These are phyloP conservation scores for Cheirogaleus major DNA, from an alignment of 2,797 vertebrate species.

Conservation along the genomic window DNA sequence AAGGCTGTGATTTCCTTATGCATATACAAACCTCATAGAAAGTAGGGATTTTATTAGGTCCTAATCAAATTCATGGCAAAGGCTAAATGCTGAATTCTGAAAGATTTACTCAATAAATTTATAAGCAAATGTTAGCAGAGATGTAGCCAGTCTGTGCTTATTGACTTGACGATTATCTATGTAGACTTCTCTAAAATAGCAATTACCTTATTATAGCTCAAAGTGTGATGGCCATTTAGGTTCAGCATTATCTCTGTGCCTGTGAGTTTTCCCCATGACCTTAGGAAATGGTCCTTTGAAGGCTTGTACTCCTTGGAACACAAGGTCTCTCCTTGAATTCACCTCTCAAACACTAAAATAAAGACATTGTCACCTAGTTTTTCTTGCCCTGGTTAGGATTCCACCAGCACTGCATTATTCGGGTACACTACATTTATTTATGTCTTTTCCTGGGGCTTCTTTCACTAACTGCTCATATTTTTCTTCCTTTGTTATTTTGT, in stretches of 20 bases:
- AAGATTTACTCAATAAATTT: slow-evolving; percentile 25
- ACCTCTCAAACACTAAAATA: slow-evolving; percentile 56
- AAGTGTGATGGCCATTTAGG: slow-evolving; percentile 26
- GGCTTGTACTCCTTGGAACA: slow-evolving; percentile 41
- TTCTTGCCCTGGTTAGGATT: not conserved
- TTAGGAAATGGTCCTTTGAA: slow-evolving; percentile 36
- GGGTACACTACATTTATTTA: slow-evolving; percentile 70
- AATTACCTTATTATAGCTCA: slow-evolving; percentile 47
- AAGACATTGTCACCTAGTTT: slow-evolving; percentile 31
- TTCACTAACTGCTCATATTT: slow-evolving; percentile 64
- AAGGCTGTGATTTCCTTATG: not conserved
- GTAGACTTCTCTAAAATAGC: slow-evolving; percentile 31
- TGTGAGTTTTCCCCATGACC: not conserved
- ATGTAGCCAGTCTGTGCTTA: slow-evolving; percentile 31
- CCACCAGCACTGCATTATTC: slow-evolving; percentile 69
- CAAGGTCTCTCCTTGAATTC: slow-evolving; percentile 76
- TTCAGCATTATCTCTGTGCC: not conserved
- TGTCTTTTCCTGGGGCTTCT: slow-evolving; percentile 39
- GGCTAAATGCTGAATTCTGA: not conserved
- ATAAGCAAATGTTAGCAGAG: slow-evolving; percentile 46
- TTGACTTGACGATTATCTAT: slow-evolving; percentile 48
- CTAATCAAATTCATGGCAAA: not conserved
- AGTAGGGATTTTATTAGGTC: slow-evolving; percentile 5
- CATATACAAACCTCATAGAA: not conserved
- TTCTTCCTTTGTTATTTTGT: slow-evolving; percentile 74